Conservation (phyloP, 2,113 vertebrate species). For the Galbula dea region DNA sequence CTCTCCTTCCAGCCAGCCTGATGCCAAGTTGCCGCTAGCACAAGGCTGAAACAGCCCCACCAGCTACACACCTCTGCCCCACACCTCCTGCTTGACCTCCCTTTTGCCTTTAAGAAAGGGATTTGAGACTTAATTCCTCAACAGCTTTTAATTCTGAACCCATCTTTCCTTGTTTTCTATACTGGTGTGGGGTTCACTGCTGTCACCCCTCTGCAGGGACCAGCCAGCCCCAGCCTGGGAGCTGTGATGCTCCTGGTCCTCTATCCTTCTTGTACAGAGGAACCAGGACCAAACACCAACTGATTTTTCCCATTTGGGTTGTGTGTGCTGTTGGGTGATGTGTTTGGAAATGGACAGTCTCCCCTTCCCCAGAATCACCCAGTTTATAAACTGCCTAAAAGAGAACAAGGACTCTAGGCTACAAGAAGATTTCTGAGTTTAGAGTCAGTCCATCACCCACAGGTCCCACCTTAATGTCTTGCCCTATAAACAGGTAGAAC, state of each 20-base stretch:
- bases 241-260: not conserved
- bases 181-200: fast-evolving
- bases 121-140: not conserved
- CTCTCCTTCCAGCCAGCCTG: not conserved
- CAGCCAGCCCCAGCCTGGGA: fast-evolving
- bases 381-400: not conserved
- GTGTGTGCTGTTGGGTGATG: fast-evolving
- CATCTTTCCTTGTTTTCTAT: not conserved
- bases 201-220: fast-evolving
- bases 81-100: not conserved
- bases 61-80: not conserved
- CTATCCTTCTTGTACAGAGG: not conserved
- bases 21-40: not conserved
- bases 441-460: not conserved
- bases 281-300: fast-evolving
- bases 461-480: not conserved
- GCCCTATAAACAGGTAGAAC: not conserved
- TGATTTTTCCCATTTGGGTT: not conserved
- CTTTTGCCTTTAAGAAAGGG: not conserved
- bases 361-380: not conserved
- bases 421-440: not conserved
- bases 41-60: not conserved
- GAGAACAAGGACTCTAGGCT: not conserved
- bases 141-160: not conserved
- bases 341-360: fast-evolving